These are phyloP conservation scores for Buphagus erythrorhynchus DNA, from an alignment of 2,797 vertebrate species.

Conservation along the genomic window DNA sequence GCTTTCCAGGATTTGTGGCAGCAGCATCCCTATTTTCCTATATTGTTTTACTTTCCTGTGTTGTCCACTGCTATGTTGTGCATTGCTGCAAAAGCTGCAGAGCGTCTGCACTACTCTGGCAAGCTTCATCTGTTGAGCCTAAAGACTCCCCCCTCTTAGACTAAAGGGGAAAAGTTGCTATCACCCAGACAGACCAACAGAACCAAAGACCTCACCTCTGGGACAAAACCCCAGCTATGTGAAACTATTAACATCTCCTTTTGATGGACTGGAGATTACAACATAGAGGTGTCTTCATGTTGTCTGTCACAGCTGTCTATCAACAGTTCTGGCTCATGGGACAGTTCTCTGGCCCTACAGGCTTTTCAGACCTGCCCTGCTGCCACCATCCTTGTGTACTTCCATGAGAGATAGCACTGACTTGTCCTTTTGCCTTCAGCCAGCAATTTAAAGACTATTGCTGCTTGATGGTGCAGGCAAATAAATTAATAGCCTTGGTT, in stretches of 20 bases:
- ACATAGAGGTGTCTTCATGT: background rate
- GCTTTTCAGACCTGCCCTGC: background rate
- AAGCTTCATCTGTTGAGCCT: background rate
- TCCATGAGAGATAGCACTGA: background rate
- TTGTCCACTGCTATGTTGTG: background rate
- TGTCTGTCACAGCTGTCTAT: background rate
- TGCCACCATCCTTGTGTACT: background rate
- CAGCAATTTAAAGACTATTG: background rate
- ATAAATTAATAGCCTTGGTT: background rate
- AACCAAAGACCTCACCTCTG: background rate
- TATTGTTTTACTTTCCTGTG: background rate
- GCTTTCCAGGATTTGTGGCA: background rate
- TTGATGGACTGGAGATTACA: background rate
- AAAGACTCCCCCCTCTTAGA: background rate
- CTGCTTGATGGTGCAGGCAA: background rate
- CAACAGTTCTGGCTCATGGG: background rate
- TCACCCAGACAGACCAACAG: background rate
- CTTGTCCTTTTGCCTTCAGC: background rate
- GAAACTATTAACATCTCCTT: background rate
- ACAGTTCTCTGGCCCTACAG: background rate
- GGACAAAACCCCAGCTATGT: background rate
- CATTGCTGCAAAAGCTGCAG: background rate
- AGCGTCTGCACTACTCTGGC: background rate
- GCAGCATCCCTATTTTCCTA: background rate
- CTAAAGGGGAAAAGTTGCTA: background rate